These are phyloP conservation scores for Redunca redunca DNA, from an alignment of 2,113 vertebrate species.

Conservation along the genomic window DNA sequence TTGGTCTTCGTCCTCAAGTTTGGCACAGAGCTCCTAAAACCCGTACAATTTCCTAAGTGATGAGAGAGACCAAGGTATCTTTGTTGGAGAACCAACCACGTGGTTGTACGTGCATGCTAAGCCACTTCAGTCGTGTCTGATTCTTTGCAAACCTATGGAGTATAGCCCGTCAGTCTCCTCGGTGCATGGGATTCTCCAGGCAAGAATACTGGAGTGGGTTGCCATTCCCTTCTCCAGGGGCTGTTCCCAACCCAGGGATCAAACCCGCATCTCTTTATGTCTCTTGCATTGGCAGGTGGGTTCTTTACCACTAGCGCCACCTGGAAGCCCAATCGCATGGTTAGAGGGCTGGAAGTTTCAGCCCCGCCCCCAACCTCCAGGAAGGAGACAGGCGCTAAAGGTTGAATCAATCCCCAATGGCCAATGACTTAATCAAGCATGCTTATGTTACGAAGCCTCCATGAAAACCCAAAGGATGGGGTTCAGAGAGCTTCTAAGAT, in stretches of 20 bases:
- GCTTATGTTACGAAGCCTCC: neutral
- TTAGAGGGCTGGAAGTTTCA: neutral
- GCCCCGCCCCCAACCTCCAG: rapidly evolving
- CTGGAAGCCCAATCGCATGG: neutral
- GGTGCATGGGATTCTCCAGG: neutral
- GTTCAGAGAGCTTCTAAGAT: neutral
- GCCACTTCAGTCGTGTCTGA: rapidly evolving
- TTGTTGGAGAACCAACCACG: neutral
- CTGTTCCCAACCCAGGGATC: neutral
- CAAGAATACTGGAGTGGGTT: neutral
- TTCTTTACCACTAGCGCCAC: neutral
- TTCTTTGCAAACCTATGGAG: neutral
- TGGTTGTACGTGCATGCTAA: neutral
- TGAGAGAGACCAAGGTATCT: neutral
- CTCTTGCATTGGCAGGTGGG: neutral
- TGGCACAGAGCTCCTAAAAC: neutral
- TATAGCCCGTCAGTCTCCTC: neutral
- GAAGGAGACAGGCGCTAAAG: neutral
- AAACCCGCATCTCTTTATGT: neutral
- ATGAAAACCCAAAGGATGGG: neutral
- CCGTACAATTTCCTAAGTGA: neutral
- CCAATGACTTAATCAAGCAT: neutral
- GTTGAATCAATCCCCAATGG: neutral
- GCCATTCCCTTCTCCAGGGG: neutral
- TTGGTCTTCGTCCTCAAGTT: neutral